These are phyloP conservation scores for Hypolimnas misippus DNA, from an alignment of 2,888 invertebrate species.

Conservation along the genomic window DNA sequence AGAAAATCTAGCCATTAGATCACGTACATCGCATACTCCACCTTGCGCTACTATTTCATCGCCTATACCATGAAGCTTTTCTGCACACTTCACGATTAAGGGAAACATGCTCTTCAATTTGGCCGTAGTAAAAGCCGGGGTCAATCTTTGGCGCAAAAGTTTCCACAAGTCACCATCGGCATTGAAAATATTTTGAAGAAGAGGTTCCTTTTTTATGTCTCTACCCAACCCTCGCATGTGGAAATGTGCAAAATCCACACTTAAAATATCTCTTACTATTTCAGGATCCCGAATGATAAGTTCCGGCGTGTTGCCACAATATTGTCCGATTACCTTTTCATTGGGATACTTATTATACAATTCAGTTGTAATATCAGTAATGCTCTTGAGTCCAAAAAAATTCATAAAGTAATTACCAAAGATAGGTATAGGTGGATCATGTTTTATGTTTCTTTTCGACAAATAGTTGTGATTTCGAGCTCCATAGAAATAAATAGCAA, in stretches of 20 bases:
- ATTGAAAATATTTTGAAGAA: conserved; percentile 59
- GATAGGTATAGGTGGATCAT: conserved; percentile 57
- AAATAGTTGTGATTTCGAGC: conserved; percentile 62
- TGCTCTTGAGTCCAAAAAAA: conserved; percentile 52
- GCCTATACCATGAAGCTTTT: conserved; percentile 50
- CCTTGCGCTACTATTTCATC: conserved; percentile 34
- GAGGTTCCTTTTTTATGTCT: conserved; percentile 53
- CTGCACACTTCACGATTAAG: conserved; percentile 62
- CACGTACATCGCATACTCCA: conserved; percentile 45
- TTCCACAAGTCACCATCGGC: conserved; percentile 68
- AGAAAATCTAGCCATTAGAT: conserved; percentile 57
- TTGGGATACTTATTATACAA: conserved; percentile 61
- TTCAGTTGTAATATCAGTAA: conserved; percentile 51
- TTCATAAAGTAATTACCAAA: conserved; percentile 61
- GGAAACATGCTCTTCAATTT: conserved; percentile 72
- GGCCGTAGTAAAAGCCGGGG: conserved; percentile 66
- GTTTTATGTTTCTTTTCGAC: conserved; percentile 61
- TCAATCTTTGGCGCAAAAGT: conserved; percentile 63
- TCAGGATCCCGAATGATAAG: conserved; percentile 63
- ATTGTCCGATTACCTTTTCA: conserved; percentile 67
- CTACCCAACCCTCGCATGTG: conserved; percentile 58
- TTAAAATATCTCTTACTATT: conserved; percentile 56
- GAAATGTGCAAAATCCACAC: conserved; percentile 60
- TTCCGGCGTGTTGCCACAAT: conserved; percentile 58
- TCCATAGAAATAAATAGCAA: conserved; percentile 47